A percentile compares a stretch with the other conserved stretches of the same genome.
phyloP scores from a whole-genome alignment of 1,140 invertebrate species.

The Drosophila triauraria region DNA sequence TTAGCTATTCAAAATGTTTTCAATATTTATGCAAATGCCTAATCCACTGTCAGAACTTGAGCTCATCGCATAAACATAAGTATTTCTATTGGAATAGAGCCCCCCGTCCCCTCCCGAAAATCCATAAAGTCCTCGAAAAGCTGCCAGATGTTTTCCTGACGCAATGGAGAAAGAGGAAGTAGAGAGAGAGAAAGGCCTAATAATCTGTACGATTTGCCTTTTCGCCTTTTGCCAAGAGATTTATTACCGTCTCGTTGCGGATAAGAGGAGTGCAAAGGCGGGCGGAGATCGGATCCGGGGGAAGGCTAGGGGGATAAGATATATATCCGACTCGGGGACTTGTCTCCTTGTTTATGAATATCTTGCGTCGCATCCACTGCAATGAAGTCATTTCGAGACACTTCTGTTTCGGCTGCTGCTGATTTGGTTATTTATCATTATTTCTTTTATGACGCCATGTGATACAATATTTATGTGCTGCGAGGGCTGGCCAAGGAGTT shows the following conservation, averaged over 20 bases:
- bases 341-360: conserved; percentile 65
- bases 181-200: conserved; percentile 51
- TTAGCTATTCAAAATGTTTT: conserved; percentile 35
- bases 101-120: conserved; percentile 4
- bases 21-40: conserved; percentile 53
- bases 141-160: conserved; percentile 65
- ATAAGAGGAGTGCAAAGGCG: conserved; percentile 73
- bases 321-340: conserved; percentile 41
- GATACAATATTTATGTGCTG: conserved; percentile 78
- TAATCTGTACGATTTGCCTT: conserved; percentile 78
- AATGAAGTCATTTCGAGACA: conserved; percentile 73
- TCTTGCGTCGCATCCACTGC: conserved; percentile 59
- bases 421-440: conserved; percentile 84
- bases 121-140: conserved; percentile 48
- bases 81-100: conserved; percentile 33
- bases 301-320: conserved; percentile 19
- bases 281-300: conserved; percentile 10
- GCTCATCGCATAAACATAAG: conserved; percentile 53
- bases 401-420: conserved; percentile 49
- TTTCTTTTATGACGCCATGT: conserved; percentile 78
- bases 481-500: conserved; percentile 49
- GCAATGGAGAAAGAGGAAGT: conserved; percentile 31
- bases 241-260: conserved; percentile 80
- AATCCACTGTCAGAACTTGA: conserved; percentile 41
- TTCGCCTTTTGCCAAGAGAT: conserved; percentile 71